Percentiles rank a stretch among this genome's conserved stretches.
These are phyloP conservation scores for Danio jaintianensis DNA, from an alignment of 2,797 vertebrate genomes.

Conservation along the genomic window DNA sequence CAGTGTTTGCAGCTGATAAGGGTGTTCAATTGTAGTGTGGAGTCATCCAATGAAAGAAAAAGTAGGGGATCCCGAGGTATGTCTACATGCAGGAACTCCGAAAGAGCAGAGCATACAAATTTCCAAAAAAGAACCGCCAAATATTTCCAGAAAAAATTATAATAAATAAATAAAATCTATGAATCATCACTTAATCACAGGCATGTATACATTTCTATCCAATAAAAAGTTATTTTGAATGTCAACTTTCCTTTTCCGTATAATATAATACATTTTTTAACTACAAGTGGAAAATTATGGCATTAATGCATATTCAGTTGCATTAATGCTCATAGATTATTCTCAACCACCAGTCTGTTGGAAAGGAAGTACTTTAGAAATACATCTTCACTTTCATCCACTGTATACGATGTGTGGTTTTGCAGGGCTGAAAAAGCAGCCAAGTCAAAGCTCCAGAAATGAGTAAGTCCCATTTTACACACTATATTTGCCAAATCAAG, in stretches of 20 bases:
- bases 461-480: too few relatives aligned
- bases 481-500: constrained; percentile 16
- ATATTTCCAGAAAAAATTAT: too few relatives aligned
- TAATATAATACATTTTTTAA: background rate
- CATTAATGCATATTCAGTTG: background rate
- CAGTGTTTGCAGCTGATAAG: too few relatives aligned
- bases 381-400: background rate
- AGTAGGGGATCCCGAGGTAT: too few relatives aligned
- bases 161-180: too few relatives aligned
- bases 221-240: background rate
- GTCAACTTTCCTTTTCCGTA: background rate
- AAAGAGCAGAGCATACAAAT: too few relatives aligned
- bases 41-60: too few relatives aligned
- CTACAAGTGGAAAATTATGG: background rate
- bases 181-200: background rate
- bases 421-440: background rate
- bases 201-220: background rate
- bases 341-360: background rate
- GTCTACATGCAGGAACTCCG: too few relatives aligned
- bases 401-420: background rate
- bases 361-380: background rate
- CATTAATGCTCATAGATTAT: background rate
- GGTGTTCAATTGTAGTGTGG: too few relatives aligned
- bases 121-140: too few relatives aligned
- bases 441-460: background rate